Conservation (phyloP, 2,797 vertebrate species). For the Sphenopsis melanotis region DNA sequence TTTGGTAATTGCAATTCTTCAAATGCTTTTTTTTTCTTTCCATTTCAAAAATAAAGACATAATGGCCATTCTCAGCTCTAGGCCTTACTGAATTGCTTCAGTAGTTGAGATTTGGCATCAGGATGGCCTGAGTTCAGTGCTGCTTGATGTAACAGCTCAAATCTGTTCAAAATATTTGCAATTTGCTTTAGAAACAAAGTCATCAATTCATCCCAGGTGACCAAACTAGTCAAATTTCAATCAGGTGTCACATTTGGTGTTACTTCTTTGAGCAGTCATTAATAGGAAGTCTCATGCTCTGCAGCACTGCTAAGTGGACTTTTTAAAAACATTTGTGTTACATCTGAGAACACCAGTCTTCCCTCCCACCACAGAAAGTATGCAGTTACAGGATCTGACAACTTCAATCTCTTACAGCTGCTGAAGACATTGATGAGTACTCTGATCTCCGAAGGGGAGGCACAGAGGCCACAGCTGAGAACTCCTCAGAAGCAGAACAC, state of each 20-base stretch:
- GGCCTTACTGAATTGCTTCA: not conserved
- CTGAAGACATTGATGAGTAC: not conserved
- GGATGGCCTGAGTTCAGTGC: not conserved
- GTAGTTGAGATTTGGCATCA: not conserved
- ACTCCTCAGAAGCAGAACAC: not conserved
- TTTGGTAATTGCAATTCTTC: not conserved
- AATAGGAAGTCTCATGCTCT: not conserved
- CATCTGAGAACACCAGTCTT: not conserved
- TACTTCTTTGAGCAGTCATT: not conserved
- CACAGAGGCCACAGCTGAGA: not conserved
- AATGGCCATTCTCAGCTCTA: not conserved
- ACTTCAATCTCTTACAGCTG: not conserved
- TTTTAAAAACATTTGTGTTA: not conserved
- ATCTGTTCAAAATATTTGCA: not conserved
- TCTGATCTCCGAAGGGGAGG: not conserved
- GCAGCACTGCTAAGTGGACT: not conserved
- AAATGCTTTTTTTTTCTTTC: not conserved
- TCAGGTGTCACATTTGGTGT: not conserved
- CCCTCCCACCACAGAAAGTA: not conserved
- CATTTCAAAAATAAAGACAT: not conserved
- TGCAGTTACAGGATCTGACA: not conserved
- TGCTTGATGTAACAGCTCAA: not conserved
- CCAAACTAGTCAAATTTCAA: not conserved
- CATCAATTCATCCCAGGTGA: not conserved
- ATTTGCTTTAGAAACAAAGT: not conserved